These are phyloP conservation scores for Bactericera cockerelli DNA, from an alignment of 1,140 invertebrate species.

Conservation along the genomic window DNA sequence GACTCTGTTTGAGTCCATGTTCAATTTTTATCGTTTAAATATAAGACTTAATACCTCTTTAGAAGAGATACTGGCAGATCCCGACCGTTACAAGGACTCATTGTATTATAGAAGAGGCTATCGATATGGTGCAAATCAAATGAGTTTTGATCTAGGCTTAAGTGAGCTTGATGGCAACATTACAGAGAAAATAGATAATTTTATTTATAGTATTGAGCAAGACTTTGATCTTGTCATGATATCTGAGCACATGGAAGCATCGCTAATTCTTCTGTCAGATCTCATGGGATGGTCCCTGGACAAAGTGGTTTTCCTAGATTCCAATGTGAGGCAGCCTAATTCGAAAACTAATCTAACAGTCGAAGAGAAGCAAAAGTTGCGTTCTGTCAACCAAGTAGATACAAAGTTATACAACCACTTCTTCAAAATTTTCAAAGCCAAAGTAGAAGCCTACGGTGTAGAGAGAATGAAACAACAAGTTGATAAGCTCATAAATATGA, in stretches of 20 bases:
- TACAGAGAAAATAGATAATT: conserved; percentile 14
- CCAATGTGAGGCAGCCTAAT: conserved; percentile 25
- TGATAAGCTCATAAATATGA: conserved; percentile 18
- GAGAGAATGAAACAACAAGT: conserved; percentile 24
- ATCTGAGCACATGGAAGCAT: conserved; percentile 36
- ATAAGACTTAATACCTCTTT: too few relatives aligned
- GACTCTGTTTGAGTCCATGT: conserved; percentile 28
- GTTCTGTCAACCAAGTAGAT: conserved; percentile 25
- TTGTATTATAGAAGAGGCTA: conserved; percentile 17
- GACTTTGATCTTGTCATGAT: conserved; percentile 37
- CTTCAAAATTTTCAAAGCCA: conserved; percentile 23
- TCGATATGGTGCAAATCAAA: conserved; percentile 28
- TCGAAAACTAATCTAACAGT: conserved; percentile 13
- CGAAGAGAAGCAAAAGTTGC: conserved; percentile 16
- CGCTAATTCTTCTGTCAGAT: conserved; percentile 33
- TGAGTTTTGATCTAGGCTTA: conserved; percentile 30
- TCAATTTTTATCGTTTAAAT: conserved; percentile 24
- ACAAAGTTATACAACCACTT: conserved; percentile 27
- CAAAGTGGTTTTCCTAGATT: conserved; percentile 28
- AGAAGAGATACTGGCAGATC: too few relatives aligned
- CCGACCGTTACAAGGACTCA: too few relatives aligned
- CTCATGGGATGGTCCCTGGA: conserved; percentile 34
- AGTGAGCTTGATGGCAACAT: conserved; percentile 20
- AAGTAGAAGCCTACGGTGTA: conserved; percentile 24
- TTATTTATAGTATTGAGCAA: conserved; percentile 27